Evolutionary conservation across 2,113 vertebrate genomes (phyloP).

Genomic region (Benitochromis conjunctus): DNA sequence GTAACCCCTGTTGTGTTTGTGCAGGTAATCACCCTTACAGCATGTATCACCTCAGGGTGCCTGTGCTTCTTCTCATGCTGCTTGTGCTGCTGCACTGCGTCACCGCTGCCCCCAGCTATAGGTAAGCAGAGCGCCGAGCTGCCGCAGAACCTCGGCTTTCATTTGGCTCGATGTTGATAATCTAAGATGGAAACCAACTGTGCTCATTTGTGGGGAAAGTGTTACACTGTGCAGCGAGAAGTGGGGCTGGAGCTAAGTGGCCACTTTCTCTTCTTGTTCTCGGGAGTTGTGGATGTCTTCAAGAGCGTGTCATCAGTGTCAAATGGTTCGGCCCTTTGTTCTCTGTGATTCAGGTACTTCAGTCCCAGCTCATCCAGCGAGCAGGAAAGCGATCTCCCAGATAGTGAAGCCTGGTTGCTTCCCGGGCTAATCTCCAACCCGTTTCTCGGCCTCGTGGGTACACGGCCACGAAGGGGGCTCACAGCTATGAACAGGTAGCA

Average conservation of each 20-base stretch:
- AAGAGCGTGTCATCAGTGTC: constrained; percentile 39
- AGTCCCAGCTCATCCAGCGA: constrained; percentile 55
- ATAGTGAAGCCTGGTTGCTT: constrained; percentile 65
- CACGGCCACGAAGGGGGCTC: constrained; percentile 56
- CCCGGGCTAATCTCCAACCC: constrained; percentile 64
- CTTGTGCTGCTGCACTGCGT: constrained; percentile 73
- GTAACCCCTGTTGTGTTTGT: not conserved
- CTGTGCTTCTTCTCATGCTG: constrained; percentile 72
- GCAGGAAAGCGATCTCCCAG: constrained; percentile 55
- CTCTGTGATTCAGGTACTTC: constrained; percentile 68
- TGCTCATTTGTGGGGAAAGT: not conserved
- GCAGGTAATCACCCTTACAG: constrained; percentile 20
- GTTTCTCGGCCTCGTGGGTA: constrained; percentile 53
- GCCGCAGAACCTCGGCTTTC: not conserved
- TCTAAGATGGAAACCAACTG: constrained; percentile 2
- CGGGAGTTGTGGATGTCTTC: not conserved
- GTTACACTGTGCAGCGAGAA: not conserved
- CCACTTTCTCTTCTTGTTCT: constrained; percentile 36
- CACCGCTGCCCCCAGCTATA: constrained; percentile 75
- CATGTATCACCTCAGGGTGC: constrained; percentile 78
- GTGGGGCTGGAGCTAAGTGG: constrained; percentile 15
- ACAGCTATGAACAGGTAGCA: constrained; percentile 70
- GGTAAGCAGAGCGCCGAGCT: constrained; percentile 63
- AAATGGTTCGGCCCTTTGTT: constrained; percentile 9
- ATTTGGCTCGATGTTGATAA: not conserved